Conservation (phyloP, 2,888 invertebrate species). For the Siphonodentalium dalli region DNA sequence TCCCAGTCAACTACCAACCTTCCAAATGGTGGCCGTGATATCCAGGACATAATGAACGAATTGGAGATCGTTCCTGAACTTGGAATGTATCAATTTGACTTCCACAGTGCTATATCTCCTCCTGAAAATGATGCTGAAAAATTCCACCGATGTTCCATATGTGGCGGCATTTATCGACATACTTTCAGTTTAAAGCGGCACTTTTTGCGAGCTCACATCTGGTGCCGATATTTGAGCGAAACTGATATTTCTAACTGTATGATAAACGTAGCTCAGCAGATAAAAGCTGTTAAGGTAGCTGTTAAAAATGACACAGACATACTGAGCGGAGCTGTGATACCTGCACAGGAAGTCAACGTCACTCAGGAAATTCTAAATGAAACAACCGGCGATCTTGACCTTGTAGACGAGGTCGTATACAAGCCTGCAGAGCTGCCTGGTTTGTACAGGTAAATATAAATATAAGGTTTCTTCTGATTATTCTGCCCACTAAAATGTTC, state of each 20-base stretch:
- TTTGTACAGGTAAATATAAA: too few relatives aligned
- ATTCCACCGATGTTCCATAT: constrained; percentile 69
- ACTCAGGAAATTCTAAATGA: constrained; percentile 3
- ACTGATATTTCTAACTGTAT: constrained; percentile 65
- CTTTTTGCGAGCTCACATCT: constrained; percentile 68
- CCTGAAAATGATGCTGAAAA: constrained; percentile 62
- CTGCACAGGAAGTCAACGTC: neutral
- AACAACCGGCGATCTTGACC: neutral
- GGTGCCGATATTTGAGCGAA: constrained; percentile 64
- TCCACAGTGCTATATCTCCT: too few relatives aligned
- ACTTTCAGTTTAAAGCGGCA: constrained; percentile 69
- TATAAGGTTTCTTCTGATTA: too few relatives aligned
- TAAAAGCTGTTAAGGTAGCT: neutral
- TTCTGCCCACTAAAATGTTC: too few relatives aligned
- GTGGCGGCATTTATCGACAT: constrained; percentile 66
- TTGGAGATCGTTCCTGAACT: too few relatives aligned
- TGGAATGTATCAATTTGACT: too few relatives aligned
- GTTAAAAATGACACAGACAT: neutral
- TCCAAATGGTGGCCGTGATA: too few relatives aligned
- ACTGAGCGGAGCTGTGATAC: neutral
- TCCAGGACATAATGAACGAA: too few relatives aligned
- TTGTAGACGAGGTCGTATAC: neutral
- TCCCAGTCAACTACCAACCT: too few relatives aligned
- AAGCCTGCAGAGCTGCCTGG: constrained; percentile 30
- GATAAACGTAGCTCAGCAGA: constrained; percentile 46